A percentile compares a stretch with the other conserved stretches of the same genome.
phyloP scores from a whole-genome alignment of 1,140 invertebrate genomes.

The Solen grandis region DNA sequence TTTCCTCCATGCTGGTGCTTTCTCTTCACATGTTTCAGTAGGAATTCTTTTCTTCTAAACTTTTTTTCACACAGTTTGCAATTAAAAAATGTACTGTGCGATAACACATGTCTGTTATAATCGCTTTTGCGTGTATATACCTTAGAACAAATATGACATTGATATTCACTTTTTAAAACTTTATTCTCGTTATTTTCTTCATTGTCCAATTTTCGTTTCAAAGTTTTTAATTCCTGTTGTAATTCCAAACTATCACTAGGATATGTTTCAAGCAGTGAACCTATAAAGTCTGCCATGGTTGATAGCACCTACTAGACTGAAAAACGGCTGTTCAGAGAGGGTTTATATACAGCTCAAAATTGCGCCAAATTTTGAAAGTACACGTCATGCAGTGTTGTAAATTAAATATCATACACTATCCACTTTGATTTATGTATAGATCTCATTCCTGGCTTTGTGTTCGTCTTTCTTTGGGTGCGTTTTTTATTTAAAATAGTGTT shows the following conservation, averaged over 20 bases:
- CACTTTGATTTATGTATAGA: background rate
- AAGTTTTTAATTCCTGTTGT: constrained; percentile 34
- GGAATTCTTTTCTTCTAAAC: constrained; percentile 27
- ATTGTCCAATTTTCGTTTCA: constrained; percentile 42
- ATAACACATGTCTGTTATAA: constrained; percentile 35
- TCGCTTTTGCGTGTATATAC: constrained; percentile 14
- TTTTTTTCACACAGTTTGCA: constrained; percentile 37
- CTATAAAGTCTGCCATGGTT: constrained; percentile 19
- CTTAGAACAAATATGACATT: constrained; percentile 49
- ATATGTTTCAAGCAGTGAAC: constrained; percentile 4
- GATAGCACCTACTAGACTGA: background rate
- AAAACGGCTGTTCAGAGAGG: too few relatives aligned
- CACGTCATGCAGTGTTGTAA: too few relatives aligned
- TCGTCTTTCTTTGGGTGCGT: background rate
- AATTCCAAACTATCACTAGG: constrained; percentile 16
- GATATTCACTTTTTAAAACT: constrained; percentile 6
- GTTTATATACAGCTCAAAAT: too few relatives aligned
- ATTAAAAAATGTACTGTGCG: constrained; percentile 40
- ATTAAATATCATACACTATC: background rate
- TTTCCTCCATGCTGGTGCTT: constrained; percentile 18
- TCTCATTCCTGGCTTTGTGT: background rate
- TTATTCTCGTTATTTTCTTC: constrained; percentile 7
- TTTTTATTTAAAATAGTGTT: constrained; percentile 1
- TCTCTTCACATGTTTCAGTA: constrained; percentile 20
- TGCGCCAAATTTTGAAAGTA: background rate